Percentiles rank a stretch among this genome's conserved stretches.
Conservation (phyloP, 2,888 invertebrate species). For the Adelphocoris suturalis region DNA sequence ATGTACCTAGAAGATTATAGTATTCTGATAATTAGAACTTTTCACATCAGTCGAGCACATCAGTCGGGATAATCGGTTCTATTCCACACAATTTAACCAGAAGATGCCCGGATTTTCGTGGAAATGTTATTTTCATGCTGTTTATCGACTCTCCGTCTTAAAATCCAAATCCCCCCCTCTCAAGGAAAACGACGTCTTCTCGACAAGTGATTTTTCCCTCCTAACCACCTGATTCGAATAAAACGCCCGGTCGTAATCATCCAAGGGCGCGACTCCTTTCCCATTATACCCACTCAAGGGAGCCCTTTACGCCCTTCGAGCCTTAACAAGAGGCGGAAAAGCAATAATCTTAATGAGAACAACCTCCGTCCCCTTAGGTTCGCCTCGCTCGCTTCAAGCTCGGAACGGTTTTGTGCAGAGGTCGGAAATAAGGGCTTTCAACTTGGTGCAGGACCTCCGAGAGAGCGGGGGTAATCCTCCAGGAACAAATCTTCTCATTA, state of each 20-base stretch:
- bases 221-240: neutral
- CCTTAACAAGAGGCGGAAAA: neutral
- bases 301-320: neutral
- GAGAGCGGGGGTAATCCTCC: neutral
- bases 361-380: neutral
- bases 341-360: slow-evolving; percentile 63
- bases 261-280: neutral
- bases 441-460: neutral
- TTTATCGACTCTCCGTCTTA: too few species aligned
- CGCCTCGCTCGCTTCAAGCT: neutral
- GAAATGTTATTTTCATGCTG: too few species aligned
- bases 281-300: slow-evolving; percentile 14
- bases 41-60: too few species aligned
- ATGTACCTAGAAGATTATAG: too few species aligned
- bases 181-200: too few species aligned
- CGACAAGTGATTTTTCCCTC: too few species aligned
- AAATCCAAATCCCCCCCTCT: too few species aligned
- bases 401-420: slow-evolving; percentile 37
- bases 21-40: too few species aligned
- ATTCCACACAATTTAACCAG: too few species aligned
- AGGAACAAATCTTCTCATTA: slow-evolving; percentile 59
- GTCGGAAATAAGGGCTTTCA: slow-evolving; percentile 31
- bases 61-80: too few species aligned
- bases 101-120: too few species aligned
- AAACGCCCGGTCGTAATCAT: neutral